Evolutionary conservation across 2,797 vertebrate species (phyloP).

Genomic region (Amazona finschi): DNA sequence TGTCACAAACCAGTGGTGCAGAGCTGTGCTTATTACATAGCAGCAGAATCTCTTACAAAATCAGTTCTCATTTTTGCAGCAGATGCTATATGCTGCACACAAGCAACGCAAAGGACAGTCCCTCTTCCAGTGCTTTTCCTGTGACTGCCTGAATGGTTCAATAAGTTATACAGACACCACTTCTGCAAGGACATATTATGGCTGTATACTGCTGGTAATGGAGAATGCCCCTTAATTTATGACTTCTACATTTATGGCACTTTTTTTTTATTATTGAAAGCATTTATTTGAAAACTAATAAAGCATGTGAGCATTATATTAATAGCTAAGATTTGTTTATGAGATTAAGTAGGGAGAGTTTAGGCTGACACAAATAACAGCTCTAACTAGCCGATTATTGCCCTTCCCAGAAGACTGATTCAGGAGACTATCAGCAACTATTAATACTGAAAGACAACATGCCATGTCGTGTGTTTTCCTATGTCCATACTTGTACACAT

Average conservation of each 20-base stretch:
- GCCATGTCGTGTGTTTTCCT: neutral
- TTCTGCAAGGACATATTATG: neutral
- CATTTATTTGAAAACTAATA: conserved; percentile 26
- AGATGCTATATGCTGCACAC: neutral
- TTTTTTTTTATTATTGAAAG: neutral
- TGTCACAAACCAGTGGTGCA: neutral
- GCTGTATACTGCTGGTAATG: neutral
- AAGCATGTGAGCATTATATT: neutral
- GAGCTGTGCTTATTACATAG: neutral
- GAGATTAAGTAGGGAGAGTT: neutral
- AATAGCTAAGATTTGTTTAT: neutral
- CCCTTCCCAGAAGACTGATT: neutral
- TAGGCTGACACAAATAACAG: neutral
- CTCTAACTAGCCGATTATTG: neutral
- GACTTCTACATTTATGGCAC: neutral
- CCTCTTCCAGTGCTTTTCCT: neutral
- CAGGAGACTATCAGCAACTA: neutral
- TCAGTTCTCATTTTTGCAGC: neutral
- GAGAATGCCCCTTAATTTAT: conserved; percentile 6
- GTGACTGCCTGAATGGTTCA: neutral
- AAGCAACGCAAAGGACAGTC: neutral
- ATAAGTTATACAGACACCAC: neutral
- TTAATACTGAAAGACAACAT: neutral
- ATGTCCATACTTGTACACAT: neutral
- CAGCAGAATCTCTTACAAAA: neutral